Evolutionary conservation across 2,888 invertebrate genomes (phyloP).

Genomic region (Lochmaea crataegi): DNA sequence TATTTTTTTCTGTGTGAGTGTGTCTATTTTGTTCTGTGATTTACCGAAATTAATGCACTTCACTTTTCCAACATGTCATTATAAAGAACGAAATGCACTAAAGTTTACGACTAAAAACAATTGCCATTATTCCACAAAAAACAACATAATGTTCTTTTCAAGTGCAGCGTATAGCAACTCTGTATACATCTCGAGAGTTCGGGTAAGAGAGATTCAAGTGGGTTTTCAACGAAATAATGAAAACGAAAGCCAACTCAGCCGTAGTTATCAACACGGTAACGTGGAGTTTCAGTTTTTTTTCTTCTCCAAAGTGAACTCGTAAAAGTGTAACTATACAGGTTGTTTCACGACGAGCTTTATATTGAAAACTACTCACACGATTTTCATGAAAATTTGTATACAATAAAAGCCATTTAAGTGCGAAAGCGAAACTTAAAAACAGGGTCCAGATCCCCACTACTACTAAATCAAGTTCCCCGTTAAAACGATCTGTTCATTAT

Average conservation of each 20-base stretch:
- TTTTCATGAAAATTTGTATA: too few relatives aligned
- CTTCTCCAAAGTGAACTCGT: too few relatives aligned
- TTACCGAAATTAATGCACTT: constrained; percentile 38
- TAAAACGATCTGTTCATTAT: too few relatives aligned
- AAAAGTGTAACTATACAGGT: too few relatives aligned
- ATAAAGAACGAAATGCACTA: constrained; percentile 36
- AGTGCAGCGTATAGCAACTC: constrained; percentile 35
- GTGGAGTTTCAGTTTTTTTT: not conserved
- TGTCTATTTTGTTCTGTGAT: constrained; percentile 18
- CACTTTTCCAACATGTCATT: constrained; percentile 28
- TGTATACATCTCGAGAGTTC: constrained; percentile 35
- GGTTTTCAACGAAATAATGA: constrained; percentile 27
- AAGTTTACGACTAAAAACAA: constrained; percentile 46
- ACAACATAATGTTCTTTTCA: constrained; percentile 47
- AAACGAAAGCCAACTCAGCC: constrained; percentile 29
- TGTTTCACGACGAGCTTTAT: too few relatives aligned
- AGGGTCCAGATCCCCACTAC: too few relatives aligned
- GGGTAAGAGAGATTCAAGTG: constrained; percentile 22
- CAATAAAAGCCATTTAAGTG: too few relatives aligned
- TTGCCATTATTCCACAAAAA: constrained; percentile 45
- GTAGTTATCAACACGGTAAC: constrained; percentile 8
- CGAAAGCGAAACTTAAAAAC: too few relatives aligned
- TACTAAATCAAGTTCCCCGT: too few relatives aligned
- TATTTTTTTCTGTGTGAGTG: not conserved
- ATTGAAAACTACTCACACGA: too few relatives aligned